Percentiles rank a stretch among this genome's conserved stretches.
These are phyloP conservation scores for Mycalesis mineus DNA, from an alignment of 2,888 invertebrate species.

Conservation along the genomic window DNA sequence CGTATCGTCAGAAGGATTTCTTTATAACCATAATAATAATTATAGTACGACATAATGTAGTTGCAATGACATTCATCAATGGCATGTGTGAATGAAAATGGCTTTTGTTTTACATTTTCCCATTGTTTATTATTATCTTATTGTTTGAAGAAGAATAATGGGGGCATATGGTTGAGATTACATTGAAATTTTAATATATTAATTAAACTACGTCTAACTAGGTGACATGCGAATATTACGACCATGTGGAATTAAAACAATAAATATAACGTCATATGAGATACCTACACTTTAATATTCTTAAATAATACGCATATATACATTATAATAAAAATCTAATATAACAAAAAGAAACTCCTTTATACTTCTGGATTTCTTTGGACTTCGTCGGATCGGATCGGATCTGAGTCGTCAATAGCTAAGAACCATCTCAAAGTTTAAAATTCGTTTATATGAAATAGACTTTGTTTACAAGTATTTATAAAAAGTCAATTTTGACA, in stretches of 20 bases:
- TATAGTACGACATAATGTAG: not conserved
- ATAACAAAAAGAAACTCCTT: no score
- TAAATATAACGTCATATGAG: not conserved
- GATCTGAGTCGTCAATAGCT: no score
- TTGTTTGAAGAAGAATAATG: not conserved
- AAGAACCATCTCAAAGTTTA: no score
- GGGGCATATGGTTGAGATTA: not conserved
- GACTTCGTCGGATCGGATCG: no score
- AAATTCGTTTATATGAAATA: no score
- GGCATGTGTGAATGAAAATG: not conserved
- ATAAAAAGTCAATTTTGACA: no score
- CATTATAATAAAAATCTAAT: no score
- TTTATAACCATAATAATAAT: not conserved
- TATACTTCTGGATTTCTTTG: no score
- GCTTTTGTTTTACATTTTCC: not conserved
- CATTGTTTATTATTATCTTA: conserved; percentile 2
- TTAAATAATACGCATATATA: no score
- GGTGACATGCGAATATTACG: not conserved
- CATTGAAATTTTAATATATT: not conserved
- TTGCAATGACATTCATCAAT: not conserved
- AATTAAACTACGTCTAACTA: not conserved
- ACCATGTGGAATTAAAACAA: not conserved
- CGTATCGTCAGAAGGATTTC: no score
- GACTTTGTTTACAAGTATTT: no score
- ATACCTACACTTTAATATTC: no score